Evolutionary conservation across 2,113 vertebrate species (phyloP).

Genomic region (Panurus biarmicus): DNA sequence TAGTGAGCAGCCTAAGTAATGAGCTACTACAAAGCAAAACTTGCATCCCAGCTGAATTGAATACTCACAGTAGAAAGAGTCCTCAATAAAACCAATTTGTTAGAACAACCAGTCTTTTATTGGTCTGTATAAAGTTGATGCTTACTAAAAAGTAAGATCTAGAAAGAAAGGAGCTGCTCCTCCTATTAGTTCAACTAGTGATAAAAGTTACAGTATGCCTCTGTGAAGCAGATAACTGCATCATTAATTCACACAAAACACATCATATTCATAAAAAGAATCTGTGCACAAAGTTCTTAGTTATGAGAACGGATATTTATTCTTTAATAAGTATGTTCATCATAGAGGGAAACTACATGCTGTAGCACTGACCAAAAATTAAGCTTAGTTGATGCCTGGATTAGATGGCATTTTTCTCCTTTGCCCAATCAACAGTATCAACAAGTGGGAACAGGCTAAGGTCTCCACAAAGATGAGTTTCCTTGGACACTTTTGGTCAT

Average conservation of each 20-base stretch:
- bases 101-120: neutral
- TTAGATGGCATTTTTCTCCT: neutral
- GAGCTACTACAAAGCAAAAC: neutral
- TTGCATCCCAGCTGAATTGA: neutral
- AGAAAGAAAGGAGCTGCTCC: neutral
- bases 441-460: fast-evolving
- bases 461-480: neutral
- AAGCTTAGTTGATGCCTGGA: neutral
- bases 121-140: neutral
- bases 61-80: neutral
- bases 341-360: neutral
- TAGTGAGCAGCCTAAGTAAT: neutral
- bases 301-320: neutral
- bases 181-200: neutral
- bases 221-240: neutral
- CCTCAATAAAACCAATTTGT: neutral
- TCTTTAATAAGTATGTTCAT: neutral
- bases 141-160: neutral
- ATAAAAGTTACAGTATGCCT: neutral
- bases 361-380: neutral
- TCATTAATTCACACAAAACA: neutral
- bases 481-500: neutral
- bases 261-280: neutral
- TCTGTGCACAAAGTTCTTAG: neutral
- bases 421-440: neutral